Percentiles rank a stretch among this genome's conserved stretches.
phyloP scores from a whole-genome alignment of 2,113 vertebrate genomes.

The Sinocyclocheilus maitianheensis region DNA sequence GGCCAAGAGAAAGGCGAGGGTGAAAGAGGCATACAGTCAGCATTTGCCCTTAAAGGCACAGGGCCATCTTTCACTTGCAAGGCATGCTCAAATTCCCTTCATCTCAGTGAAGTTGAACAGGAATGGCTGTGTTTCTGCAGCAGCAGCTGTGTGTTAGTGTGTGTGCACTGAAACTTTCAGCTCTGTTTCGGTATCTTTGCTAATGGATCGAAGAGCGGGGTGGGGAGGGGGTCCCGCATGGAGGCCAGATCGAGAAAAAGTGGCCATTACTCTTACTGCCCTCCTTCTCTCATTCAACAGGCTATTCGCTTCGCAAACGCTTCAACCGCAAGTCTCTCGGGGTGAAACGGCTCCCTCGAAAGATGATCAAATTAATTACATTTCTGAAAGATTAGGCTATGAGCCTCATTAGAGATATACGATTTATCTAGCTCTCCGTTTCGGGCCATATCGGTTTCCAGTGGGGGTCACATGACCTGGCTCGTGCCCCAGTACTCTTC shows the following conservation, averaged over 20 bases:
- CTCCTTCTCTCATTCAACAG: conserved; percentile 29
- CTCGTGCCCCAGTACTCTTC: not conserved
- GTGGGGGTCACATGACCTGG: conserved; percentile 14
- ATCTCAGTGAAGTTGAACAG: conserved; percentile 7
- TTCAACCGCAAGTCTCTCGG: conserved; percentile 8
- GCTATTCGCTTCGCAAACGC: not conserved
- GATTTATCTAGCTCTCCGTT: conserved; percentile 19
- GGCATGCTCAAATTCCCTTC: conserved; percentile 22
- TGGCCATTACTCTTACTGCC: conserved; percentile 6
- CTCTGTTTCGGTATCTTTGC: conserved; percentile 42
- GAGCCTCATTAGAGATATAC: not conserved
- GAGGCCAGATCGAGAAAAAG: conserved; percentile 10
- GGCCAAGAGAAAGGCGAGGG: not conserved
- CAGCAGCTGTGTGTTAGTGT: conserved; percentile 8
- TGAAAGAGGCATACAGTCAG: conserved; percentile 43
- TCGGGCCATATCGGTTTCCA: not conserved
- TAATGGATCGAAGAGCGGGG: conserved; percentile 38
- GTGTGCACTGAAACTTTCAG: not conserved
- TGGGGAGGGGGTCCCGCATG: not conserved
- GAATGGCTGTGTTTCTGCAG: conserved; percentile 34
- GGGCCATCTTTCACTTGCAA: conserved; percentile 23
- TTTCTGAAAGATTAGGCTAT: not conserved
- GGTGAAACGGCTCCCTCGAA: conserved; percentile 6
- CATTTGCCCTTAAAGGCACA: conserved; percentile 64
- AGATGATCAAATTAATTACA: conserved; percentile 37